phyloP scores from a whole-genome alignment of 2,888 invertebrate genomes.

The Philhelius pedissequus region DNA sequence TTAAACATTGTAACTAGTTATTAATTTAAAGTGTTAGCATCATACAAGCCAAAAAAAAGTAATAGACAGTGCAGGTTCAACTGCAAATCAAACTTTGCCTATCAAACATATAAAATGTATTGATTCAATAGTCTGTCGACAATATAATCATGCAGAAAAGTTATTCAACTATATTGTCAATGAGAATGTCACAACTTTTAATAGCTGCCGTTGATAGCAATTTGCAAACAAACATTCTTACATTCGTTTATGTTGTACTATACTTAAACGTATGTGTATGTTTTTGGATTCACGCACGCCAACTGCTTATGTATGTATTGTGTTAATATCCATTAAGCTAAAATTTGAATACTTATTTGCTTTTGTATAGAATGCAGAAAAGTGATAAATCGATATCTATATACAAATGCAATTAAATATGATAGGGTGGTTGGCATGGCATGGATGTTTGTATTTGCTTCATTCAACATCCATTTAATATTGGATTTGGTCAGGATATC shows the following conservation, averaged over 20 bases:
- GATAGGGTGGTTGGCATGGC: neutral
- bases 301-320: neutral
- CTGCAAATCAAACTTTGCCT: neutral
- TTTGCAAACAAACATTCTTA: neutral
- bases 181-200: neutral
- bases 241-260: neutral
- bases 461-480: neutral
- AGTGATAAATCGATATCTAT: neutral
- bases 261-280: neutral
- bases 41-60: no score
- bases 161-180: neutral
- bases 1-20: no score
- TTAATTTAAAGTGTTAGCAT: no score
- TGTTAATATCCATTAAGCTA: neutral
- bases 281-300: neutral
- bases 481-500: neutral
- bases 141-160: neutral
- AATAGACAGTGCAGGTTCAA: no score
- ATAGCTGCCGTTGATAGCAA: neutral
- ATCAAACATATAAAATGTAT: neutral
- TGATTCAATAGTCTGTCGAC: neutral
- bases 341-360: slow-evolving; percentile 8
- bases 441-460: neutral
- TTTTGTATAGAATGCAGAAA: neutral
- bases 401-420: neutral